Conservation (phyloP, 2,797 vertebrate genomes). For the Chaetophractus vellerosus region DNA sequence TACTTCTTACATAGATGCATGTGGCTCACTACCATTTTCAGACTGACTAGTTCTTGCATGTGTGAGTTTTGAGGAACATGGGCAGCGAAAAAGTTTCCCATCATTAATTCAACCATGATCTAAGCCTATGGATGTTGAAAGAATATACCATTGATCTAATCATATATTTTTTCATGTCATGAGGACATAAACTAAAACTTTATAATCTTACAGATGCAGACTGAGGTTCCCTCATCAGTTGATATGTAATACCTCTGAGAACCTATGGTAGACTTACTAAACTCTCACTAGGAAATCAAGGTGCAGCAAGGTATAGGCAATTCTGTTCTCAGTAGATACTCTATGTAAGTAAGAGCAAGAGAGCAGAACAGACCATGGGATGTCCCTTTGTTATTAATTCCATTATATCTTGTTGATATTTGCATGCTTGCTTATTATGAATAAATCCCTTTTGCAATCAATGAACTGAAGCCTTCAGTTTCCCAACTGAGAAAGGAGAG, state of each 20-base stretch:
- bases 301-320: neutral
- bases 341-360: neutral
- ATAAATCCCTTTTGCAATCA: constrained; percentile 3
- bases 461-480: neutral
- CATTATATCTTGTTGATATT: neutral
- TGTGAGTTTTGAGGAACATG: too few relatives aligned
- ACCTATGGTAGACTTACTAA: neutral
- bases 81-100: too few relatives aligned
- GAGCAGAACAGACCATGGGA: neutral
- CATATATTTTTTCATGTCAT: neutral
- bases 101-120: too few relatives aligned
- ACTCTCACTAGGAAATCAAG: neutral
- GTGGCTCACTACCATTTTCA: too few relatives aligned
- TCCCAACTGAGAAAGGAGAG: neutral
- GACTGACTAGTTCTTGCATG: too few relatives aligned
- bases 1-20: too few relatives aligned
- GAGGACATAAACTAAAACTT: neutral
- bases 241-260: neutral
- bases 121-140: too few relatives aligned
- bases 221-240: neutral
- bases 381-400: neutral
- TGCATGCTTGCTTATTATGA: neutral
- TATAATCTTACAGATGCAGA: neutral
- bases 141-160: neutral
- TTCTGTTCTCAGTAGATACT: neutral